phyloP scores from a whole-genome alignment of 2,797 vertebrate genomes.

The Cephalopachus bancanus region DNA sequence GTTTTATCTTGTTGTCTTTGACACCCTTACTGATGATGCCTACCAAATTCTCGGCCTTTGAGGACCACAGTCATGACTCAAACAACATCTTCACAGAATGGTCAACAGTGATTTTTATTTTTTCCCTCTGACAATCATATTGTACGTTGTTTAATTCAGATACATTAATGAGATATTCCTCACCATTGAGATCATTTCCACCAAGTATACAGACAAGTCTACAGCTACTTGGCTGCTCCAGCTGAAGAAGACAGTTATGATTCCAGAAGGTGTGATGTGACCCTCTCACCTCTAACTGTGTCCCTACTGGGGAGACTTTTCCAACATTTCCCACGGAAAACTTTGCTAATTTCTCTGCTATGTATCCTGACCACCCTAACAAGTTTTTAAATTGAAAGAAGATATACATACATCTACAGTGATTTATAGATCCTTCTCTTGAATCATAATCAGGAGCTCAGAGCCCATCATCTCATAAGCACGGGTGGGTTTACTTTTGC shows the following conservation, averaged over 20 bases:
- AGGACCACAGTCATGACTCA: slow-evolving; percentile 42
- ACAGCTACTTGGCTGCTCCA: slow-evolving; percentile 9
- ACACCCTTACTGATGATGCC: slow-evolving; percentile 55
- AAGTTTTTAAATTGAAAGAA: slow-evolving; percentile 38
- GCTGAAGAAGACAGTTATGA: slow-evolving; percentile 1
- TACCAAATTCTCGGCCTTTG: slow-evolving; percentile 52
- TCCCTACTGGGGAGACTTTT: slow-evolving; percentile 25
- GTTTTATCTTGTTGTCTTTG: slow-evolving; percentile 63
- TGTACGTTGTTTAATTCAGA: slow-evolving; percentile 51
- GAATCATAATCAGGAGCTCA: slow-evolving; percentile 16
- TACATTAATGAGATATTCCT: not conserved
- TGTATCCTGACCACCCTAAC: not conserved
- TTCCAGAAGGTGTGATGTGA: slow-evolving; percentile 42
- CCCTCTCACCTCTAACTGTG: slow-evolving; percentile 47
- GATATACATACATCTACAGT: slow-evolving; percentile 33
- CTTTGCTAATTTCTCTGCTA: slow-evolving; percentile 31
- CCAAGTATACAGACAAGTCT: slow-evolving; percentile 50
- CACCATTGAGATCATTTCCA: not conserved
- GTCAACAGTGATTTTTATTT: slow-evolving; percentile 56
- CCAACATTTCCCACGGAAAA: slow-evolving; percentile 28
- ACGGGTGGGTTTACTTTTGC: slow-evolving; percentile 32
- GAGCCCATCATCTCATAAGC: slow-evolving; percentile 57
- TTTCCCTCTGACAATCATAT: slow-evolving; percentile 44
- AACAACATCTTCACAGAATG: slow-evolving; percentile 62
- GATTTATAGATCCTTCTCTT: slow-evolving; percentile 64